phyloP scores from a whole-genome alignment of 2,888 invertebrate species.

The Mythimna impura region DNA sequence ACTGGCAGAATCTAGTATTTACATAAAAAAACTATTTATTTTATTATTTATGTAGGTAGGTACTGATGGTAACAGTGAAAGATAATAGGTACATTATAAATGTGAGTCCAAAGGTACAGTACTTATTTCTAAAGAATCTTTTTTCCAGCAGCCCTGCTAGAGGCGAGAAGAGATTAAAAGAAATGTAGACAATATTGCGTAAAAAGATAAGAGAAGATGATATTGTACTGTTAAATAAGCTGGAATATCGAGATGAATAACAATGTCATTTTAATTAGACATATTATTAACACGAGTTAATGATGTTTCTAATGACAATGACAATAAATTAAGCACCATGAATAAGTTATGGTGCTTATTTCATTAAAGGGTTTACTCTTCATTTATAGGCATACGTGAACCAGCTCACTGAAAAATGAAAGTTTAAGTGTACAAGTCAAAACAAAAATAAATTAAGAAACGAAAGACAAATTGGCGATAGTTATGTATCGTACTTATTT shows the following conservation, averaged over 20 bases:
- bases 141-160: no score
- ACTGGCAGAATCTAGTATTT: not conserved
- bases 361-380: not conserved
- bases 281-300: not conserved
- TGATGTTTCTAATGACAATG: not conserved
- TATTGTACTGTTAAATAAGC: not conserved
- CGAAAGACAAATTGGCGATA: conserved; percentile 41
- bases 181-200: no score
- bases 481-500: conserved; percentile 51
- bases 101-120: no score
- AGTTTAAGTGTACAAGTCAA: not conserved
- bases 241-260: conserved; percentile 1
- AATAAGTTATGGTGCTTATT: not conserved
- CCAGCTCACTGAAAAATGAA: not conserved
- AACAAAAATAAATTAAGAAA: conserved; percentile 3
- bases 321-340: no score
- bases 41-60: no score
- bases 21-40: not conserved
- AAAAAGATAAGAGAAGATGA: no score
- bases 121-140: no score
- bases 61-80: no score
- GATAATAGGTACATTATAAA: no score
- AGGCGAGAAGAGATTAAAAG: no score
- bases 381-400: not conserved
- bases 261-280: not conserved